Percentiles rank a stretch among this genome's conserved stretches.
Conservation (phyloP, 2,797 vertebrate species). For the Sternotherus odoratus region DNA sequence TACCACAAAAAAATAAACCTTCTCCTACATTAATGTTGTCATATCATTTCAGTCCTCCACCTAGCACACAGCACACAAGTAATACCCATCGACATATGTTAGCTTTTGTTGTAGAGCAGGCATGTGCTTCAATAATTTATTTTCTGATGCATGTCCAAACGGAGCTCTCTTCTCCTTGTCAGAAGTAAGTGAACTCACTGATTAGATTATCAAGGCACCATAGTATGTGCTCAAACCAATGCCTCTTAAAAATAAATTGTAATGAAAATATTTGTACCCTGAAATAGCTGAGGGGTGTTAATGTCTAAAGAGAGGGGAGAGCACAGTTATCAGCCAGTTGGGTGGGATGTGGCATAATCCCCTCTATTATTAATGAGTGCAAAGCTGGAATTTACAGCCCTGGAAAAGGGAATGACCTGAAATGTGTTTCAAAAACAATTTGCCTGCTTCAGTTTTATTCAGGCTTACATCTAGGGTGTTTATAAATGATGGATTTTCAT, state of each 20-base stretch:
- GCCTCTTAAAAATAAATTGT: not conserved
- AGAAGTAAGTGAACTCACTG: not conserved
- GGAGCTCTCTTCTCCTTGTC: not conserved
- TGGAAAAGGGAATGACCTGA: conserved; percentile 12
- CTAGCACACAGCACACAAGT: not conserved
- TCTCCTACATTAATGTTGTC: conserved; percentile 16
- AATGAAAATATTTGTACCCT: not conserved
- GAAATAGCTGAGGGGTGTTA: not conserved
- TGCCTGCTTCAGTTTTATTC: not conserved
- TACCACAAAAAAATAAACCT: not conserved
- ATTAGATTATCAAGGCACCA: not conserved
- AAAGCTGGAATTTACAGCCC: conserved; percentile 24
- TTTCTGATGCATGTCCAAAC: not conserved
- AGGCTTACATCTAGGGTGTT: not conserved
- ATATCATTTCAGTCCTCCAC: conserved; percentile 53
- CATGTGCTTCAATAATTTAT: not conserved
- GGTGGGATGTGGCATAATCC: conserved; percentile 34
- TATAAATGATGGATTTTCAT: conserved; percentile 1
- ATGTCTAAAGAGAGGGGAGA: not conserved
- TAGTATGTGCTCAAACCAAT: not conserved
- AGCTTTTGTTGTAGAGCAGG: not conserved
- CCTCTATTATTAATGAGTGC: conserved; percentile 19
- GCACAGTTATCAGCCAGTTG: conserved; percentile 14
- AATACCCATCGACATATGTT: not conserved
- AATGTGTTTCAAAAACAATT: not conserved